These are phyloP conservation scores for Tapirus indicus DNA, from an alignment of 2,797 vertebrate genomes.

Conservation along the genomic window DNA sequence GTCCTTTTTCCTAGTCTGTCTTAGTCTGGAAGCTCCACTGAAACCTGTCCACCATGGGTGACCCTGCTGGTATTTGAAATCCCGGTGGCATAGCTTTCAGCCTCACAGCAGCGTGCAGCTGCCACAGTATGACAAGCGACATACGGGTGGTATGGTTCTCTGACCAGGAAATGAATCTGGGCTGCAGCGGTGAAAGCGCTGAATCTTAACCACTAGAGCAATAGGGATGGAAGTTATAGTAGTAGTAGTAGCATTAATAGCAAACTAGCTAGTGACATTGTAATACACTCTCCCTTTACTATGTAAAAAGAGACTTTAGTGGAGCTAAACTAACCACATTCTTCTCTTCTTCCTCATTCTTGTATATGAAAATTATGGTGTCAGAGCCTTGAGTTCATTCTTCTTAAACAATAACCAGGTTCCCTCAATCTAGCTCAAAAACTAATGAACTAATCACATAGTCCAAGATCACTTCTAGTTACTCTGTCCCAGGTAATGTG, in stretches of 20 bases:
- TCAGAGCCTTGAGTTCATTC: not conserved
- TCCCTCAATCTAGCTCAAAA: not conserved
- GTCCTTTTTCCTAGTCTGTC: no score
- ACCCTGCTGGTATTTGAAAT: no score
- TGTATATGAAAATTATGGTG: not conserved
- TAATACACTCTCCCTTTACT: not conserved
- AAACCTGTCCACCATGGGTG: no score
- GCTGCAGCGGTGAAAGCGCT: no score
- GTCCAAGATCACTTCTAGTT: not conserved
- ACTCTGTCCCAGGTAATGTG: not conserved
- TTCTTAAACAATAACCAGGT: not conserved
- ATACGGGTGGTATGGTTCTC: no score
- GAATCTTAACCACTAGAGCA: no score
- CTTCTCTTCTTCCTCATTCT: not conserved
- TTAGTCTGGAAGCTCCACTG: no score
- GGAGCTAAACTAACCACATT: not conserved
- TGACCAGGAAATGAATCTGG: no score
- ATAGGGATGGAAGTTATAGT: no score
- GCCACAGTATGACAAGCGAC: no score
- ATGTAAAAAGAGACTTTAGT: not conserved
- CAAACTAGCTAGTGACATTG: not conserved
- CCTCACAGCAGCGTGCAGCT: no score
- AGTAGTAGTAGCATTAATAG: not conserved
- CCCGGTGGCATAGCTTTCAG: no score
- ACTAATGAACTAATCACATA: not conserved